These are phyloP conservation scores for Microcebus jonahi DNA, from an alignment of 2,113 vertebrate species.

Conservation along the genomic window DNA sequence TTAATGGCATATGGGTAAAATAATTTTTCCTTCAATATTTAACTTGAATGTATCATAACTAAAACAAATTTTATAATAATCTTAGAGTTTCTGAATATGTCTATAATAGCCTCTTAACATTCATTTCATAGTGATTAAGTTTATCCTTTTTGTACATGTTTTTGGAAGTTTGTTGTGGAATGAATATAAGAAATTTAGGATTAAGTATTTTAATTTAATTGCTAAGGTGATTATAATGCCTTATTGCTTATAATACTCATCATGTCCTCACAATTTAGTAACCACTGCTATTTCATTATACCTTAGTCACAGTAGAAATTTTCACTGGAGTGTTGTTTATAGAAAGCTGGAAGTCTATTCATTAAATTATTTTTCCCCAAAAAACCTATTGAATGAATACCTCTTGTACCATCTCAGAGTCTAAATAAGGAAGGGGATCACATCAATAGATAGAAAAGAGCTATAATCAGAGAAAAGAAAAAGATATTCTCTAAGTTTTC, in stretches of 20 bases:
- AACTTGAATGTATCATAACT: background rate
- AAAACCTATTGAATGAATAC: background rate
- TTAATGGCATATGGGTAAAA: background rate
- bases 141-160: background rate
- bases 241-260: background rate
- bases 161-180: background rate
- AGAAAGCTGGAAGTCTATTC: background rate
- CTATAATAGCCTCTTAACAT: background rate
- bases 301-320: background rate
- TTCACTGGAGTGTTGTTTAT: background rate
- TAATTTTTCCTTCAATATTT: background rate
- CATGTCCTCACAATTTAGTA: background rate
- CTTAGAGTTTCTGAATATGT: background rate
- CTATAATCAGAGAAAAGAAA: background rate
- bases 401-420: background rate
- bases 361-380: background rate
- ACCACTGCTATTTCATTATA: background rate
- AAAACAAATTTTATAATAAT: background rate
- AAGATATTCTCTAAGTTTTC: background rate
- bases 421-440: background rate
- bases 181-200: background rate
- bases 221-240: background rate
- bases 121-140: background rate
- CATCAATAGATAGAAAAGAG: background rate
- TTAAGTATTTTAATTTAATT: background rate